Base-by-base conservation (phyloP, 2,113 vertebrate genomes). In the Herpetotheres cachinnans region DNA sequence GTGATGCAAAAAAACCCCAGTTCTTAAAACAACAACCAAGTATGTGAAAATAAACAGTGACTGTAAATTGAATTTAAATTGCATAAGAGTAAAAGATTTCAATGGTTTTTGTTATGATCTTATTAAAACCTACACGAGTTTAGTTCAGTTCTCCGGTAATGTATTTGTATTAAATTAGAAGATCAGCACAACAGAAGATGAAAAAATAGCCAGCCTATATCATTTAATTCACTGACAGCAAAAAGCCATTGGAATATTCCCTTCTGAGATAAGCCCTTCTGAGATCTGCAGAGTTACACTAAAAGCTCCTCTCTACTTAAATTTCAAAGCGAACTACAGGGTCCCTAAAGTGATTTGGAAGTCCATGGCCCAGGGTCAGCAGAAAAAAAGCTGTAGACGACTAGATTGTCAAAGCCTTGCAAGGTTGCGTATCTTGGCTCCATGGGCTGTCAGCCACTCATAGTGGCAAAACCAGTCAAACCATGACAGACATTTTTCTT, bases 51-150 rank as follows among this genome's bases (percentile, higher is more conserved):
- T 94, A 97, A 97, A 96, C 94, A 97, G 80, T 90, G 91, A 89
- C 96, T 96, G 95, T 96, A 97, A 97, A 97, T 95, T 95, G 83
- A 97, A 96, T 95, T 96, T 97, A 95, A 95, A 94, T 96, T 95
- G 96, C 96, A 90, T 95, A 95, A 97, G 89, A 96, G 85, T 80
- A 82, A 89, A 95, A 95, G 20, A 92, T 92, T 93, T 96, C 83
- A 81, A 44, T 94, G 80, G 32, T 3, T 40, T 95, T 94, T 95
- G 80, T 91, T 95, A 89, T 62, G 86, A 74, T 81, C 93, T 95
- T 91, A 91, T 74, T 97, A 89, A 95, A 96, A 89, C 36, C 63
- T 96, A 92, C 63, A 73, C 0, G 4, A 86, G 59, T 90, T 80
- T 66, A 66, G 49, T 74, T 95, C 83, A 74, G 91, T 70, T 93